Base-by-base conservation (phyloP, 1,140 invertebrate species). In the Drosophila simulans region DNA sequence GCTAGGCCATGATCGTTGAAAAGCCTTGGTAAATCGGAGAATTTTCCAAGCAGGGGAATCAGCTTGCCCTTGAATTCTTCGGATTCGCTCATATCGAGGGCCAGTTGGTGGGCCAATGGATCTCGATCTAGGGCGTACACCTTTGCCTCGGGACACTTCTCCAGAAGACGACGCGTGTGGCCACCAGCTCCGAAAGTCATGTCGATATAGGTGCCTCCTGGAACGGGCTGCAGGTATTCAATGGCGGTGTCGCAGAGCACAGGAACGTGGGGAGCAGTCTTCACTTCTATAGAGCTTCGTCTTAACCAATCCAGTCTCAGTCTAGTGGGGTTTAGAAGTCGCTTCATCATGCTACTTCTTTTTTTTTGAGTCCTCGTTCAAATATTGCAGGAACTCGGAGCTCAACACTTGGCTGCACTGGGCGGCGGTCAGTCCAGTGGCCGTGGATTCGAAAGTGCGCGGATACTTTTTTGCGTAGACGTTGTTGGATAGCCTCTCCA, bases 151-250 rank as follows among this genome's bases (percentile, higher is more conserved):
- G 94, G 91, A 31, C 93, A 92, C 43, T 90, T 92, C 83, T 96
- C 94, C 20, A 96, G 89, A 48, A 94, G 93, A 13, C 93, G 92
- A 68, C 93, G 92, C 72, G 96, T 94, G 92, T 99, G 98, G n/a
- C 98, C 98, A 25, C 98, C 98, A 58, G 95, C 96, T 43, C 98
- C 98, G 94, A 98, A 99, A 27, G 98, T 99, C 97, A 98, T 97
- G 86, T 98, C 97, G 48, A 98, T 93, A 60, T 95, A 94, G 15
- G 93, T 90, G 72, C 96, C 94, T 60, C 94, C 92, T 42, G 94
- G 92, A 59, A 92, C 78, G 2, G 95, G 94, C 56, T 95, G 93
- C 27, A 97, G 91, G 82, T 95, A 95, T 57, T 95, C 90, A 57
- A 97, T 80, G 0, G 96, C 95, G 93, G 96, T 95, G 56, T 95